Conservation (phyloP, 1,140 invertebrate genomes). For the Drosophila chauvacae region DNA sequence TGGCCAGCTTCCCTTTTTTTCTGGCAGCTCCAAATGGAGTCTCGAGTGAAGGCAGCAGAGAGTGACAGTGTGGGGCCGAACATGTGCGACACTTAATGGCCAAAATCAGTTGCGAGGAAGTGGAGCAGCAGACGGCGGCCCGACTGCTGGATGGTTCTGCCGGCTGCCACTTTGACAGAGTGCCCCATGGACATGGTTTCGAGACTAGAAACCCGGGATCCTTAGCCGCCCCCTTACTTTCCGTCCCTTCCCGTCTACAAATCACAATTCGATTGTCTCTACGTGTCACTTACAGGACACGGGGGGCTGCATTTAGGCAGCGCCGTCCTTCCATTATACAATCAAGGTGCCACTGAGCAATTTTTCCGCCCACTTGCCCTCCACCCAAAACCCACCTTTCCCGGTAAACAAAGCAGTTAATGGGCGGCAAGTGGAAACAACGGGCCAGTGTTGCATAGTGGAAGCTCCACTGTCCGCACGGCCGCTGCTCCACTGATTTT, state of each 20-base stretch:
- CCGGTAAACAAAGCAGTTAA: constrained; percentile 70
- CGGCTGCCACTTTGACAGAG: constrained; percentile 65
- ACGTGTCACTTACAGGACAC: constrained; percentile 77
- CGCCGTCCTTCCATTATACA: constrained; percentile 68
- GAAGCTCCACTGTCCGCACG: not conserved
- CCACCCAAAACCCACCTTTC: not conserved
- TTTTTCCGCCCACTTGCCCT: constrained; percentile 38
- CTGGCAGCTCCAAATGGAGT: constrained; percentile 27
- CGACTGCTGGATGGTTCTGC: not conserved
- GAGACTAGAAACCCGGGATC: not conserved
- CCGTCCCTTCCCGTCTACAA: constrained; percentile 35
- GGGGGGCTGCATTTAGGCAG: constrained; percentile 62
- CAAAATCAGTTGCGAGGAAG: constrained; percentile 49
- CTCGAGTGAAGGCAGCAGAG: constrained; percentile 18
- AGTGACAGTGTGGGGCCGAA: constrained; percentile 27
- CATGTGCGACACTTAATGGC: constrained; percentile 72
- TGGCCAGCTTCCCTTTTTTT: constrained; percentile 15
- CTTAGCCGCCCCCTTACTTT: not conserved
- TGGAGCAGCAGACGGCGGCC: constrained; percentile 24
- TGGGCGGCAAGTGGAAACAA: constrained; percentile 63
- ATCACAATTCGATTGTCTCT: constrained; percentile 80
- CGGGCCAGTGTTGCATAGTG: constrained; percentile 1
- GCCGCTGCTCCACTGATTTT: constrained; percentile 46
- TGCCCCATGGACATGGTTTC: constrained; percentile 37
- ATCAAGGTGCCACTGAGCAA: constrained; percentile 48